A percentile compares a stretch with the other conserved stretches of the same genome.
These are phyloP conservation scores for Rhabdomys dilectus DNA, from an alignment of 2,113 vertebrate species.

Conservation along the genomic window DNA sequence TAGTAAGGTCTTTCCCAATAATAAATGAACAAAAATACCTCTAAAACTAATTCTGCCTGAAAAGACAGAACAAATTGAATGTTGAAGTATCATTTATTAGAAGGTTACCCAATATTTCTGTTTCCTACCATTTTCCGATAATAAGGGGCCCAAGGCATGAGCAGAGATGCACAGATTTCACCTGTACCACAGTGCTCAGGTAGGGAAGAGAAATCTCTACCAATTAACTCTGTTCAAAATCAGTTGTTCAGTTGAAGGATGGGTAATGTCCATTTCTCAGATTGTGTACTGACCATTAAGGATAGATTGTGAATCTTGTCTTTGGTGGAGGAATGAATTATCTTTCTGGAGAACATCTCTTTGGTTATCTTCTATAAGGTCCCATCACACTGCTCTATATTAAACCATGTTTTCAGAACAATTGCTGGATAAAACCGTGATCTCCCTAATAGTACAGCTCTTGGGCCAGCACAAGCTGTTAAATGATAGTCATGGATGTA, in stretches of 20 bases:
- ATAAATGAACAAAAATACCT: slow-evolving; percentile 86
- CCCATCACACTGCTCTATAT: neutral
- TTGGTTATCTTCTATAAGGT: slow-evolving; percentile 35
- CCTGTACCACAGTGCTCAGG: neutral
- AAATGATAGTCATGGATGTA: neutral
- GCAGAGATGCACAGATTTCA: neutral
- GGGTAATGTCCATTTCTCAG: neutral
- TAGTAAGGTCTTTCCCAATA: slow-evolving; percentile 85
- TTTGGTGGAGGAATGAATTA: neutral
- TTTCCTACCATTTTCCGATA: slow-evolving; percentile 37
- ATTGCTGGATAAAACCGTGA: neutral
- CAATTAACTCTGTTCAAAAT: neutral
- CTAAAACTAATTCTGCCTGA: slow-evolving; percentile 83
- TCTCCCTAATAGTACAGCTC: neutral
- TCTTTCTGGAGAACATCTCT: neutral
- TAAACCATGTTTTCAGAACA: neutral
- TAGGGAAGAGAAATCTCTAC: neutral
- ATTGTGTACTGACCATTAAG: neutral
- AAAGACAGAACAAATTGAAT: slow-evolving; percentile 76
- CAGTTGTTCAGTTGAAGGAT: slow-evolving; percentile 14
- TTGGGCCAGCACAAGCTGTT: neutral
- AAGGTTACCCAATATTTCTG: slow-evolving; percentile 64
- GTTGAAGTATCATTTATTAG: slow-evolving; percentile 74
- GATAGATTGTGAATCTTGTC: neutral
- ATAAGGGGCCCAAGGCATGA: neutral